These are phyloP conservation scores for Theonella swinhoei DNA, from an alignment of 37 sponge, comb jelly and placozoan species.

Conservation along the genomic window DNA sequence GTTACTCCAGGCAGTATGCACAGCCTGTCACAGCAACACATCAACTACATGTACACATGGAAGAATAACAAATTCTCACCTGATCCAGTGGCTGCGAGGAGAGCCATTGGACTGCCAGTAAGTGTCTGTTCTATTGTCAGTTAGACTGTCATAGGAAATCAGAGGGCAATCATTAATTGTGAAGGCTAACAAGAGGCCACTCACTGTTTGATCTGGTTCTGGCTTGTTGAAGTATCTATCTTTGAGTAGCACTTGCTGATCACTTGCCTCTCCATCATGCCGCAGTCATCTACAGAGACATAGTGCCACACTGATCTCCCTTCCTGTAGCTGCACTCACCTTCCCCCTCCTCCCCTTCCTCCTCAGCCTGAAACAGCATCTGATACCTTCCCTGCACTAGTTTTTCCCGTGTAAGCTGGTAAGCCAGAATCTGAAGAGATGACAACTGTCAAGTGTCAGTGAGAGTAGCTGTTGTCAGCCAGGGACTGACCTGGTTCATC, in stretches of 20 bases:
- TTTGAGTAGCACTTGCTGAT: slow-evolving; percentile 65
- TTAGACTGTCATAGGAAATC: slow-evolving; percentile 19
- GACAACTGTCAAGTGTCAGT: not conserved
- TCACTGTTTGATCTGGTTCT: not conserved
- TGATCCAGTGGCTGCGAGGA: slow-evolving; percentile 78
- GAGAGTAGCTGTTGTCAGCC: not conserved
- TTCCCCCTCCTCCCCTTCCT: slow-evolving; percentile 24
- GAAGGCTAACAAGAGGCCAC: too few species aligned
- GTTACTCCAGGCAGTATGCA: slow-evolving; percentile 53
- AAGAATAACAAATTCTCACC: slow-evolving; percentile 11
- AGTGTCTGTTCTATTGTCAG: slow-evolving; percentile 40
- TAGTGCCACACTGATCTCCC: not conserved
- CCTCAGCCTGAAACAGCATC: slow-evolving; percentile 20
- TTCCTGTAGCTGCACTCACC: too few species aligned
- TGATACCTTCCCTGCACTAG: slow-evolving; percentile 46
- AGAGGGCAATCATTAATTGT: not conserved
- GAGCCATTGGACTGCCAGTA: slow-evolving; percentile 92
- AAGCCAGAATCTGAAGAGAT: not conserved
- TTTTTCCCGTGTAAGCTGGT: slow-evolving; percentile 9
- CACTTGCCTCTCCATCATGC: slow-evolving; percentile 11
- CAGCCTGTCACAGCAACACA: slow-evolving; percentile 28
- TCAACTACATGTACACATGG: not conserved
- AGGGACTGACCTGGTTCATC: not conserved
- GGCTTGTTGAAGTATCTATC: slow-evolving; percentile 38
- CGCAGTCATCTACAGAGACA: not conserved